Conservation (phyloP, 37 sponge, comb jelly and placozoan genomes). For the Spongia lamella region DNA sequence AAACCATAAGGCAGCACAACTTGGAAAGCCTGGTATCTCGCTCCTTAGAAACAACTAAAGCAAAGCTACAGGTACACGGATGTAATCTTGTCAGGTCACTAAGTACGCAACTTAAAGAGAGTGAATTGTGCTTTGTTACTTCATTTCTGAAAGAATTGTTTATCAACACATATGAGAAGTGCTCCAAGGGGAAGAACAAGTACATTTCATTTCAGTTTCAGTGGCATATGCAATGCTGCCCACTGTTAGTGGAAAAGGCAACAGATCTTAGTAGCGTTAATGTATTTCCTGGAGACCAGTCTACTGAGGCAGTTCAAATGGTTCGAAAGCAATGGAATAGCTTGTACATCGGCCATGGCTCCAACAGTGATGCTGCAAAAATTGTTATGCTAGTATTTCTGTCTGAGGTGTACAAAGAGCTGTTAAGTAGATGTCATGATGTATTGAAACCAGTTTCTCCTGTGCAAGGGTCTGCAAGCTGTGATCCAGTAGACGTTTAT, state of each 20-base stretch:
- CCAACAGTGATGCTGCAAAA: too few relatives aligned
- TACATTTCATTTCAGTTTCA: conserved; percentile 10
- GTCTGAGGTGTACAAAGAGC: neutral
- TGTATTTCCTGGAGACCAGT: neutral
- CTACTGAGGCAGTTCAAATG: too few relatives aligned
- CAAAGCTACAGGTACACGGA: too few relatives aligned
- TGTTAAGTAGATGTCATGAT: neutral
- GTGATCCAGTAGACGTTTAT: conserved; percentile 10
- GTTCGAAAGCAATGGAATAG: neutral
- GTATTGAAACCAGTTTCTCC: neutral
- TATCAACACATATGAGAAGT: neutral
- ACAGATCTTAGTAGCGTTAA: neutral
- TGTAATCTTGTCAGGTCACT: too few relatives aligned
- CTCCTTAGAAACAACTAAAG: too few relatives aligned
- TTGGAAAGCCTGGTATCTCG: too few relatives aligned
- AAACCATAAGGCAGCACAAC: too few relatives aligned
- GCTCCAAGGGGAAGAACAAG: conserved; percentile 16
- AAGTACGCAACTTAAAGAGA: too few relatives aligned
- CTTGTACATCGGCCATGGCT: too few relatives aligned
- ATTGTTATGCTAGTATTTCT: conserved; percentile 10
- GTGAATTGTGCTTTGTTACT: too few relatives aligned
- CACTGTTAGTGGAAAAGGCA: neutral
- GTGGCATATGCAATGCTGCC: conserved; percentile 23
- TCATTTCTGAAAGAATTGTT: conserved; percentile 16
- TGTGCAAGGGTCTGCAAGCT: neutral